Percentiles rank a stretch among this genome's conserved stretches.
phyloP scores from a whole-genome alignment of 2,797 vertebrate species.

The Furcifer pardalis region DNA sequence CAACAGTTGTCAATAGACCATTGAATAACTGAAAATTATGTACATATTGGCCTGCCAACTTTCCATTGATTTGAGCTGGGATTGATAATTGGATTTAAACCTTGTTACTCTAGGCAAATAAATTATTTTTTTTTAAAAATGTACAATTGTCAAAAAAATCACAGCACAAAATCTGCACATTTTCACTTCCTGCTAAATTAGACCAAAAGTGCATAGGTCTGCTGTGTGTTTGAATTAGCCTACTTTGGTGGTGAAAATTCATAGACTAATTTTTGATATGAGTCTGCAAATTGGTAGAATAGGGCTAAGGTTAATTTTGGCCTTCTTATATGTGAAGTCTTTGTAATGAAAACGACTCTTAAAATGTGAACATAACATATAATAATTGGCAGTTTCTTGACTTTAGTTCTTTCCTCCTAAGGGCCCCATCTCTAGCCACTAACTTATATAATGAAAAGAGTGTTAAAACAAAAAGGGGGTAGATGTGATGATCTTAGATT shows the following conservation, averaged over 20 bases:
- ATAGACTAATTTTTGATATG: constrained; percentile 25
- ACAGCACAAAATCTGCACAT: neutral
- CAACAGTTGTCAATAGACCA: no score
- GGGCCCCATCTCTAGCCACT: constrained; percentile 20
- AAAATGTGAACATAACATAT: constrained; percentile 23
- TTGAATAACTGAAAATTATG: no score
- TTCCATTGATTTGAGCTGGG: no score
- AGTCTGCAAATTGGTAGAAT: neutral
- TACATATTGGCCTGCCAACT: no score
- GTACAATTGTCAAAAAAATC: no score
- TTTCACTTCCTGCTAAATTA: neutral
- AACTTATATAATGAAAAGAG: neutral
- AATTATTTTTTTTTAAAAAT: neutral
- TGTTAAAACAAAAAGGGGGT: neutral
- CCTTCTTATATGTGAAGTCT: constrained; percentile 10
- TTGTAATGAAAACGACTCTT: constrained; percentile 20
- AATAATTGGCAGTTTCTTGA: constrained; percentile 41
- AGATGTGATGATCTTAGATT: constrained; percentile 12
- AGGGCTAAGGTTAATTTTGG: constrained; percentile 11
- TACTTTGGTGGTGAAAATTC: constrained; percentile 22
- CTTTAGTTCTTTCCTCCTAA: neutral
- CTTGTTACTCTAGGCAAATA: neutral
- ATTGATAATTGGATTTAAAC: no score
- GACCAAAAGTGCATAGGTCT: neutral
- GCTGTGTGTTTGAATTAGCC: neutral